Percentiles rank a stretch among this genome's conserved stretches.
Evolutionary conservation across 2,888 invertebrate species (phyloP).

Genomic region (Caenorhabditis sp.): DNA sequence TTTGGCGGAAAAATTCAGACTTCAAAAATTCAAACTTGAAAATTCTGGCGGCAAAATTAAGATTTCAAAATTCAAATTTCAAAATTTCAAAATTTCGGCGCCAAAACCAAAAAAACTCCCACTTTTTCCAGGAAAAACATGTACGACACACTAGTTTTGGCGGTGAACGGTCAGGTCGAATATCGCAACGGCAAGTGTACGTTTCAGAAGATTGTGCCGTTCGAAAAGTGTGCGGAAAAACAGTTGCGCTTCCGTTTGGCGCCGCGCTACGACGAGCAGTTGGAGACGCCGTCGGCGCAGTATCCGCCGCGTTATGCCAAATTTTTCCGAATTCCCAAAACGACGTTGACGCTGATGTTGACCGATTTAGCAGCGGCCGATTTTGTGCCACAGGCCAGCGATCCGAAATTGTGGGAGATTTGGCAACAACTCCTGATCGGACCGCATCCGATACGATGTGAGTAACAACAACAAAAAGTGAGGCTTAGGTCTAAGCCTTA

Average conservation of each 20-base stretch:
- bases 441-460: background rate
- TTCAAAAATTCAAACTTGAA: no score
- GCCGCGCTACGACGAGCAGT: constrained; percentile 43
- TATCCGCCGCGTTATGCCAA: constrained; percentile 45
- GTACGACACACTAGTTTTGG: constrained; percentile 18
- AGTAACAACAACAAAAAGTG: background rate
- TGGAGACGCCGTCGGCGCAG: no score
- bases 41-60: no score
- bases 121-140: constrained; percentile 13
- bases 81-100: no score
- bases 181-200: constrained; percentile 40
- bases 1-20: no score
- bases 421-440: background rate
- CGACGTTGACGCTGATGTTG: constrained; percentile 49
- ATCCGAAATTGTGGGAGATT: background rate
- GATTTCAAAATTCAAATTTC: no score
- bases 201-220: constrained; percentile 54
- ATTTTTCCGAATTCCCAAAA: constrained; percentile 43
- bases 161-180: constrained; percentile 47
- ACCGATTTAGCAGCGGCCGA: no score
- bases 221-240: constrained; percentile 49
- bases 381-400: no score
- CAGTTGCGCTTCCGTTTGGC: constrained; percentile 39
- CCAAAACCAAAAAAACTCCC: no score
- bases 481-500: no score